Conservation (phyloP, 2,113 vertebrate species). For the Trinectes maculatus region DNA sequence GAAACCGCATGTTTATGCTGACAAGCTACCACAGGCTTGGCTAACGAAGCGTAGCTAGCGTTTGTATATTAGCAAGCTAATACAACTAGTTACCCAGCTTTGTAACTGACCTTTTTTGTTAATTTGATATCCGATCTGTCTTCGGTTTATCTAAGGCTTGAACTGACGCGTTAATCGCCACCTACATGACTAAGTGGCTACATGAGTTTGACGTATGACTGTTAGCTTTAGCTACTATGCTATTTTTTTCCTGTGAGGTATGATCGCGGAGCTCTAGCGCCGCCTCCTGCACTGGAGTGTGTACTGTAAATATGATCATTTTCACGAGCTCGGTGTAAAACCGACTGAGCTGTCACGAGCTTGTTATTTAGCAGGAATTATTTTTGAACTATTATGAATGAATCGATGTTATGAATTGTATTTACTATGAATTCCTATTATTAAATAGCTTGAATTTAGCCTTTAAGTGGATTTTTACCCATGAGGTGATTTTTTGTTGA, state of each 20-base stretch:
- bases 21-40: slow-evolving; percentile 42
- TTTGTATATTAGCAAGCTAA: slow-evolving; percentile 7
- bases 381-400: too few relatives aligned
- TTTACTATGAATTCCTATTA: too few relatives aligned
- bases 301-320: too few relatives aligned
- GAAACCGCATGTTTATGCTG: background rate
- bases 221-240: slow-evolving; percentile 57
- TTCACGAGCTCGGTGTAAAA: too few relatives aligned
- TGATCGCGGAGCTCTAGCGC: slow-evolving; percentile 2
- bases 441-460: background rate
- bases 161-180: background rate
- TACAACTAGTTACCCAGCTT: background rate
- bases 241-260: slow-evolving; percentile 34
- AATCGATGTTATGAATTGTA: too few relatives aligned
- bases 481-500: slow-evolving; percentile 1
- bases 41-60: background rate
- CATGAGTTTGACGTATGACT: slow-evolving; percentile 1
- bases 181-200: slow-evolving; percentile 52
- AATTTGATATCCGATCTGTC: background rate
- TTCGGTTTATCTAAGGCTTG: background rate
- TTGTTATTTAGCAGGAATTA: too few relatives aligned
- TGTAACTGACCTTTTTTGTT: slow-evolving; percentile 52
- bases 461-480: background rate
- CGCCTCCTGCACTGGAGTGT: slow-evolving; percentile 32
- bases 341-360: too few relatives aligned